Conservation (phyloP, 2,888 invertebrate genomes). For the Pasiphila rectangulata region DNA sequence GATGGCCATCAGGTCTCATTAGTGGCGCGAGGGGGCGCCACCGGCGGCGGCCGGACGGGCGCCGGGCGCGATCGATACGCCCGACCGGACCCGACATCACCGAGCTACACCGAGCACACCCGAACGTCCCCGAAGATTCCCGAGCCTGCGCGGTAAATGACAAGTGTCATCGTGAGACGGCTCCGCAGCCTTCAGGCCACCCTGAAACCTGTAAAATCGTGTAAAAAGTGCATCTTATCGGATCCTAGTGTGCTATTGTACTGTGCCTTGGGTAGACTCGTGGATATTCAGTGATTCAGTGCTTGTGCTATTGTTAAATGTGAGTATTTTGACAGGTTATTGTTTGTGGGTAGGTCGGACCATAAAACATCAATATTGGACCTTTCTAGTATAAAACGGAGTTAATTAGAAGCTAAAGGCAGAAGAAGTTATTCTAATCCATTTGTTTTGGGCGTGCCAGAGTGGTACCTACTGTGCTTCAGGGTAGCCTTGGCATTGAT, state of each 20-base stretch:
- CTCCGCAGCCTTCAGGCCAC: conserved; percentile 69
- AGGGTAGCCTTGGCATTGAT: conserved; percentile 11
- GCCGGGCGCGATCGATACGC: conserved; percentile 67
- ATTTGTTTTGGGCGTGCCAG: conserved; percentile 14
- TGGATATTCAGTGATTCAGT: conserved; percentile 41
- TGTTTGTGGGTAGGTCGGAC: conserved; percentile 37
- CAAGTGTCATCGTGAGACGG: conserved; percentile 73
- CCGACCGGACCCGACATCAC: conserved; percentile 38
- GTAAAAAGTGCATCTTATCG: conserved; percentile 46
- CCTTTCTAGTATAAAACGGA: not conserved
- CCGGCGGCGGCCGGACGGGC: conserved; percentile 71
- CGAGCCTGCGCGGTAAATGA: conserved; percentile 63
- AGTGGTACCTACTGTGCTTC: conserved; percentile 2
- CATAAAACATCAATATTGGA: conserved; percentile 33
- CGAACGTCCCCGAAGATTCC: conserved; percentile 42
- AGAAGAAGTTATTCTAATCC: not conserved
- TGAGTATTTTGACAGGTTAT: conserved; percentile 56
- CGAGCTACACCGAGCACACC: conserved; percentile 45
- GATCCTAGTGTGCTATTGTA: conserved; percentile 43
- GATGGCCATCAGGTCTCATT: conserved; percentile 75
- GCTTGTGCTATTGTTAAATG: conserved; percentile 44
- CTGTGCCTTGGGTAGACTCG: conserved; percentile 36
- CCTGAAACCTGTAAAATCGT: conserved; percentile 64
- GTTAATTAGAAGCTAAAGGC: not conserved
- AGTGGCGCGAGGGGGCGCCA: conserved; percentile 69